phyloP scores from a whole-genome alignment of 2,113 vertebrate genomes.

The Erythrolamprus reginae region DNA sequence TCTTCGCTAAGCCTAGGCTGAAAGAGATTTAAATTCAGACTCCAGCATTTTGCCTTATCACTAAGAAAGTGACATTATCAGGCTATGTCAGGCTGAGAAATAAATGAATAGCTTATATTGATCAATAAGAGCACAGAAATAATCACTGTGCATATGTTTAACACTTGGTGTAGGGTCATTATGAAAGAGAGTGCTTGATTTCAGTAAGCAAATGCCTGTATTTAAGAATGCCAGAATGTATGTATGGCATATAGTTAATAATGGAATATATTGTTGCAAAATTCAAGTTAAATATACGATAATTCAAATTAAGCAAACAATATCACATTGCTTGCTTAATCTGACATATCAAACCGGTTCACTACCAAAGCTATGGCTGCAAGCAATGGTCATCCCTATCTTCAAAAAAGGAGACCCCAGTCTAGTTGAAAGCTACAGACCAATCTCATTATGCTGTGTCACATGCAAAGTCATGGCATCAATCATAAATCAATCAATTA shows the following conservation, averaged over 20 bases:
- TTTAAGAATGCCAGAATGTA: not conserved
- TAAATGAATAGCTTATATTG: not conserved
- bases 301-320: not conserved
- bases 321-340: too few species aligned
- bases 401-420: too few species aligned
- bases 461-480: too few species aligned
- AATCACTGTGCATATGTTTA: constrained; percentile 17
- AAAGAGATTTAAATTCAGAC: constrained; percentile 11
- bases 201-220: not conserved
- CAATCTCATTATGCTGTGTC: too few species aligned
- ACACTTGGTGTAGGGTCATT: not conserved
- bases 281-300: not conserved
- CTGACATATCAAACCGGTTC: too few species aligned
- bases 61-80: constrained; percentile 13
- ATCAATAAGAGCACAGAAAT: constrained; percentile 12
- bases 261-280: not conserved
- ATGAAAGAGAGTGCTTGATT: not conserved
- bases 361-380: too few species aligned
- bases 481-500: too few species aligned
- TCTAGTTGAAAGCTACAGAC: too few species aligned
- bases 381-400: too few species aligned
- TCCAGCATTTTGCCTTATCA: constrained; percentile 8
- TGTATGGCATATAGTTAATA: not conserved
- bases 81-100: not conserved
- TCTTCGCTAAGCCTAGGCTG: not conserved